A percentile compares a stretch with the other conserved stretches of the same genome.
phyloP scores from a whole-genome alignment of 2,113 vertebrate genomes.

The Anhinga rufa region DNA sequence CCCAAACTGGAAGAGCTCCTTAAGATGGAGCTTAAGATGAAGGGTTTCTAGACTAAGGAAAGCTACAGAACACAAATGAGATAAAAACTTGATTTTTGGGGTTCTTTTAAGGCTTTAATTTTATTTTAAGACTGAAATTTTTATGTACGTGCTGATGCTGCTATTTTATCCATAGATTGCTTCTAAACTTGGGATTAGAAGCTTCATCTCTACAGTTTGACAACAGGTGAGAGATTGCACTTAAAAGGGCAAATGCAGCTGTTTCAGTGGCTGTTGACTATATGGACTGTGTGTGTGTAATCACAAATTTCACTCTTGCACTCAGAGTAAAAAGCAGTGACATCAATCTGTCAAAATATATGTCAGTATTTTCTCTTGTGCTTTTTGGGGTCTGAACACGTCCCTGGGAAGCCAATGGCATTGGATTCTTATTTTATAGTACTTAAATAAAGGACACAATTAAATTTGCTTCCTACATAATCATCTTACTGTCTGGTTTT shows the following conservation, averaged over 20 bases:
- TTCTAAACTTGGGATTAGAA: slow-evolving; percentile 21
- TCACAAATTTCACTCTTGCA: background rate
- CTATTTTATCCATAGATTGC: background rate
- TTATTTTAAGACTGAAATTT: background rate
- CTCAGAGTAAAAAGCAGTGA: background rate
- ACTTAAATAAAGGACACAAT: background rate
- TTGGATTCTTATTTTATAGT: background rate
- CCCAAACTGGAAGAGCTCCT: background rate
- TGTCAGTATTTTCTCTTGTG: background rate
- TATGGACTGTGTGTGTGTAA: background rate
- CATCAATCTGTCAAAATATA: background rate
- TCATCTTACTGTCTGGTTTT: background rate
- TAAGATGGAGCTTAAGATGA: too few relatives aligned
- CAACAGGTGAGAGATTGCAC: background rate
- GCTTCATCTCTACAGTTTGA: background rate
- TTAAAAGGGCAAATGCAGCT: background rate
- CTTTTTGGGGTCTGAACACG: background rate
- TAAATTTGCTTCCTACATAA: background rate
- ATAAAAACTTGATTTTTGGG: background rate
- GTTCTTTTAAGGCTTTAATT: background rate
- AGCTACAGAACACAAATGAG: background rate
- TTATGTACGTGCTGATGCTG: slow-evolving; percentile 17
- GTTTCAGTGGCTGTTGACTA: background rate
- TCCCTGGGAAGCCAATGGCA: background rate
- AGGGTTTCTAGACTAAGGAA: background rate